Conservation (phyloP, 2,888 invertebrate genomes). For the Agrochola lota region DNA sequence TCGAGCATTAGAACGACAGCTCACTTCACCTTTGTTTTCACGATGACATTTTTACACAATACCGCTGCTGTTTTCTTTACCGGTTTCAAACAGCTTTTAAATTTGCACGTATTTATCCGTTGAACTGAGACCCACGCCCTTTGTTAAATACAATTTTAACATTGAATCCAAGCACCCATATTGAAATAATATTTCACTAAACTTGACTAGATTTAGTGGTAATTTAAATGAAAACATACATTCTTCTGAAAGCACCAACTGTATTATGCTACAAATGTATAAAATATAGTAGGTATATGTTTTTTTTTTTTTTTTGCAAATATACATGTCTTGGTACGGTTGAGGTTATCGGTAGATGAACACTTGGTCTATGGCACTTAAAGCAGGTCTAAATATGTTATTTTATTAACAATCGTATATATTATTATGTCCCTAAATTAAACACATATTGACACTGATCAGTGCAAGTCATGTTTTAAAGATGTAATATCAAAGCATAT, state of each 20-base stretch:
- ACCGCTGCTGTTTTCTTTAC: neutral
- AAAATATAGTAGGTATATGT: neutral
- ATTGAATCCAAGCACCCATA: neutral
- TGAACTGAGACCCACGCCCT: neutral
- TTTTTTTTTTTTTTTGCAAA: neutral
- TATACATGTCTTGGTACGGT: neutral
- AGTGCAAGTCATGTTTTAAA: neutral
- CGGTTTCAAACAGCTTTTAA: neutral
- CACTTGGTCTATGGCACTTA: conserved; percentile 32
- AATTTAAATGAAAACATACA: conserved; percentile 22
- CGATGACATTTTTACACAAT: too few species aligned
- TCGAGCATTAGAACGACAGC: too few species aligned
- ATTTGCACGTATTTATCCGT: neutral
- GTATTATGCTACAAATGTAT: conserved; percentile 4
- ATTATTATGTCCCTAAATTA: conserved; percentile 5
- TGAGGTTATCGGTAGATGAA: neutral
- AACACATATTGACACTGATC: conserved; percentile 13
- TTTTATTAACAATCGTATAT: conserved; percentile 8
- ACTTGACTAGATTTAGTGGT: conserved; percentile 41
- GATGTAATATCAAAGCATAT: neutral
- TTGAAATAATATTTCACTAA: conserved; percentile 14
- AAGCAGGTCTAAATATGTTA: neutral
- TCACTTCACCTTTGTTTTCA: too few species aligned
- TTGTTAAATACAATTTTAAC: neutral
- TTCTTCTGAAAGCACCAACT: neutral